phyloP scores from a whole-genome alignment of 2,797 vertebrate species.

The Macropus fuliginosus region DNA sequence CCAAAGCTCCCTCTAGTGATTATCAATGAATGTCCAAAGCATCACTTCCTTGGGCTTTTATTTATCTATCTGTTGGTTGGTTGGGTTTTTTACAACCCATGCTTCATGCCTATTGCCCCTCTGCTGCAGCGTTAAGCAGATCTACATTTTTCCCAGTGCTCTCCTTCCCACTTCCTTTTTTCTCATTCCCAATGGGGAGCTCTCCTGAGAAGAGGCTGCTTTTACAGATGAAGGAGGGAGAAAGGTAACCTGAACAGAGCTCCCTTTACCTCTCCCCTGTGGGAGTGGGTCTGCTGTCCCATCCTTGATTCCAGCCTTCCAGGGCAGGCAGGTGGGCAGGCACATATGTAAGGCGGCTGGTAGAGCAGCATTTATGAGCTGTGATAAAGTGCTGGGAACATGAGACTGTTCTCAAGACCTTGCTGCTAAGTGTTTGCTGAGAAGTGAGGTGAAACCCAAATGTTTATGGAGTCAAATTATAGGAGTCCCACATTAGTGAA shows the following conservation, averaged over 20 bases:
- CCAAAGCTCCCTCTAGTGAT: slow-evolving; percentile 71
- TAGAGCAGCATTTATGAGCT: neutral
- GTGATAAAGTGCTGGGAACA: slow-evolving; percentile 7
- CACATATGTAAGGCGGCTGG: neutral
- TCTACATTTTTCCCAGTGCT: neutral
- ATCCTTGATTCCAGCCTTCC: neutral
- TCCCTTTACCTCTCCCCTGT: neutral
- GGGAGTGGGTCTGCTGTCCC: neutral
- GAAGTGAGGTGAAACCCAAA: slow-evolving; percentile 1
- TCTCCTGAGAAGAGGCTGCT: neutral
- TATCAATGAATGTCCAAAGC: neutral
- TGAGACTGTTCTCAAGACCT: neutral
- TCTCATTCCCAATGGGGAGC: neutral
- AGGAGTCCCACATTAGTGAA: neutral
- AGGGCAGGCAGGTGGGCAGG: neutral
- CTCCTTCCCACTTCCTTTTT: neutral
- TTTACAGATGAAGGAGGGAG: neutral
- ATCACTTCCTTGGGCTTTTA: neutral
- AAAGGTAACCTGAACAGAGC: neutral
- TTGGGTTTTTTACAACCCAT: neutral
- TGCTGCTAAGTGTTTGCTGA: neutral
- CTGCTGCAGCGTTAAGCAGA: neutral
- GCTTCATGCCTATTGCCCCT: neutral
- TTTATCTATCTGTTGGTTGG: neutral
- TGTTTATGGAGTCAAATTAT: neutral